Evolutionary conservation across 2,113 vertebrate species (phyloP), one percentile per base, ranked within the genome.

Genomic region (Cephalopterus ornatus): DNA sequence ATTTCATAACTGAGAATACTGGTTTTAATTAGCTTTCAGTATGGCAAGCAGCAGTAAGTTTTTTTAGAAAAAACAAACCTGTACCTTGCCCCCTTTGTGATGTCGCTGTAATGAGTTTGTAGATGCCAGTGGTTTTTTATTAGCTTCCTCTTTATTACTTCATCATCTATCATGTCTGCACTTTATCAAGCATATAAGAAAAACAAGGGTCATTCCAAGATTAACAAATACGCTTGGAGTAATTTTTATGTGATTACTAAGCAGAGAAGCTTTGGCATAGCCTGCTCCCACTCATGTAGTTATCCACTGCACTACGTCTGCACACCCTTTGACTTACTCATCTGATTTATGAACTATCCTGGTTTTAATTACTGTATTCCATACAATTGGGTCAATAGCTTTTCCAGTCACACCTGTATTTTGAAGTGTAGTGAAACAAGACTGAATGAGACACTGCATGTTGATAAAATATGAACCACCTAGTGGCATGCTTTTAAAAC

Each of bases 351-450:
- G 0, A 49, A 44, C 44, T 46, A 22, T 26, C 44, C 53, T 0
- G 0, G 35, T 17, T 89, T 58, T 70, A 94, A 85, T 82, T 73
- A 78, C 49, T 37, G 50, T 28, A 70, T 85, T 78, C 87, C 90
- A 74, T 12, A 32, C 50, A 88, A 32, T 2, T 74, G 56, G 47
- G 78, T 78, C 93, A 93, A 39, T 39, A 70, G 61, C 11, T 56
- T 81, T 88, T 78, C 61, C 37, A 93, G 87, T 47, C 87, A 93
- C 50, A 66, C 75, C 87, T 74, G 26, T 50, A n/a, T 71, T 88
- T 63, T 44, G 20, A 83, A 66, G 26, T 15, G 17, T 11, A 63
- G 35, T 14, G 14, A 59, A 72, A 53, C 32, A 72, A 62, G 39
- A 12, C 27, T 47, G 32, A 75, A 28, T 44, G 32, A 58, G 84